Conservation (phyloP, 1,140 invertebrate species). For the Antheraea pernyi region DNA sequence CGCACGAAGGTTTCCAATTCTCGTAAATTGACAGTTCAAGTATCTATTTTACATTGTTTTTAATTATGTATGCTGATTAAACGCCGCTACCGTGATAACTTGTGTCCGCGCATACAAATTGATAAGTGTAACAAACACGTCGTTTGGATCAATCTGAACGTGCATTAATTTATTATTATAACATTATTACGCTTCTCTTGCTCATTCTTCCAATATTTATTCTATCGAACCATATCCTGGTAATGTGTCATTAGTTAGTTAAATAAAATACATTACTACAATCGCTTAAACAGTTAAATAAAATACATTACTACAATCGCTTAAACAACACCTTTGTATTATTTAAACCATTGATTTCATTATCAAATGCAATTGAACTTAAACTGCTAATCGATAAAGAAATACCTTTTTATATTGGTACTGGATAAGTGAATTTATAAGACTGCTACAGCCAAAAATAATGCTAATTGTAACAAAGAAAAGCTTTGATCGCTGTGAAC, state of each 20-base stretch:
- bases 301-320: background rate
- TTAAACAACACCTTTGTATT: too few species aligned
- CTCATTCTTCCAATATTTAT: background rate
- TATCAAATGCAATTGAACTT: too few species aligned
- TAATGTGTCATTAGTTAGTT: too few species aligned
- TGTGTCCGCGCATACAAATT: background rate
- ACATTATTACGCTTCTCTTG: background rate
- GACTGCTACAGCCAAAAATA: too few species aligned
- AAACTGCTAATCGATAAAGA: too few species aligned
- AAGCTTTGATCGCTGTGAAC: too few species aligned
- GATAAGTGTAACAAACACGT: background rate
- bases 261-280: background rate
- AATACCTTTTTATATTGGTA: too few species aligned
- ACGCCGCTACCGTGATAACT: background rate
- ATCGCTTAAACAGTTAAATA: background rate
- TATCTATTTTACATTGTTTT: constrained; percentile 4
- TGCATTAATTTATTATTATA: background rate
- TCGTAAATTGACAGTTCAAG: background rate
- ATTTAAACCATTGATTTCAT: too few species aligned
- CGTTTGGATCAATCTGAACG: background rate
- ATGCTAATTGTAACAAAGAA: too few species aligned
- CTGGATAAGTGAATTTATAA: too few species aligned
- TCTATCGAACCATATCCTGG: too few species aligned
- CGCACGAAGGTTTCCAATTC: background rate
- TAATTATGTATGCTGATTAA: background rate